Percentiles rank a stretch among this genome's conserved stretches.
Conservation (phyloP, 1,140 invertebrate species). For the Popillia japonica region DNA sequence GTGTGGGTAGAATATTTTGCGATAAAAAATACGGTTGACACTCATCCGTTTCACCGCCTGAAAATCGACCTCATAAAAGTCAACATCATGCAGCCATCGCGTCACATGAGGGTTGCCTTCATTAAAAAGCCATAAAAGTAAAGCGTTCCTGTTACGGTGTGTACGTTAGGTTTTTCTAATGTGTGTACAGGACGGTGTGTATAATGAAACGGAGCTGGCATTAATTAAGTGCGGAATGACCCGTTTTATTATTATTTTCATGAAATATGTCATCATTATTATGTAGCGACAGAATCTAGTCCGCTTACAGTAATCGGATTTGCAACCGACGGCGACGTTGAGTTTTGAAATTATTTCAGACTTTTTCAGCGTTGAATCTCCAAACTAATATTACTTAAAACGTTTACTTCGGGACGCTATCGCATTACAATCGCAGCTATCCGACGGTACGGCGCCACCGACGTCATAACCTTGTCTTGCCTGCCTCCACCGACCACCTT, state of each 20-base stretch:
- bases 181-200: no score
- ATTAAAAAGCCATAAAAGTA: conserved; percentile 52
- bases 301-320: no score
- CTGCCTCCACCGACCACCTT: background rate
- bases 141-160: background rate
- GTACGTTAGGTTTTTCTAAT: no score
- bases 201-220: no score
- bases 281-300: no score
- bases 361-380: no score
- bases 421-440: conserved; percentile 45
- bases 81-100: conserved; percentile 43
- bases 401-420: conserved; percentile 45
- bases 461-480: background rate
- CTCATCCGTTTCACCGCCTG: conserved; percentile 6
- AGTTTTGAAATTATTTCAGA: no score
- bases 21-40: background rate
- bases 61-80: conserved; percentile 45
- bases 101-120: conserved; percentile 43
- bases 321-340: no score
- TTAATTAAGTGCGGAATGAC: no score
- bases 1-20: background rate
- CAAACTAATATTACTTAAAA: background rate
- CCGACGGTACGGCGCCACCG: conserved; percentile 43
- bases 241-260: no score
- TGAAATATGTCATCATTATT: no score